phyloP scores from a whole-genome alignment of 35 echinoderm and acorn worm species.

The Nesometra sesokonis region DNA sequence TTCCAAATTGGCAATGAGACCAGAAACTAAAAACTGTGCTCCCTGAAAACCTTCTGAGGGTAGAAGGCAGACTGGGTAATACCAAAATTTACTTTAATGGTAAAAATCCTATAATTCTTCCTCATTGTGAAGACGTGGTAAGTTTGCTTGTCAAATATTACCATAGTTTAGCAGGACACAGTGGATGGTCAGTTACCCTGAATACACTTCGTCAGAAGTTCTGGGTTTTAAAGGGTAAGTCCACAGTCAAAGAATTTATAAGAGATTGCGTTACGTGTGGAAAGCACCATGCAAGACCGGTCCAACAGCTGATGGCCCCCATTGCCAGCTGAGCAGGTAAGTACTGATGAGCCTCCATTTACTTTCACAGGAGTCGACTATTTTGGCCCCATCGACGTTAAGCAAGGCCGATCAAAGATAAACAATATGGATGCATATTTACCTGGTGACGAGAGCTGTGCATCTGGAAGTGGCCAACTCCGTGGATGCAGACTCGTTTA shows the following conservation, averaged over 20 bases:
- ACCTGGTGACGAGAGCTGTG: not conserved
- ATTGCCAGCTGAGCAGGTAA: not conserved
- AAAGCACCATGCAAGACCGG: not conserved
- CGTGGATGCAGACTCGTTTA: not conserved
- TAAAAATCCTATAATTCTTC: not conserved
- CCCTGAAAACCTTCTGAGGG: not conserved
- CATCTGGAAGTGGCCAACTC: constrained; percentile 4
- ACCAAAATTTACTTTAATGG: not conserved
- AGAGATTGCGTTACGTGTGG: constrained; percentile 10
- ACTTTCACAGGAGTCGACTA: not conserved
- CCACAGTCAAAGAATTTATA: constrained; percentile 7
- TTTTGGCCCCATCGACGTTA: constrained; percentile 1
- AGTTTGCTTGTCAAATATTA: constrained; percentile 5
- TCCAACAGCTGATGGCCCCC: constrained; percentile 6
- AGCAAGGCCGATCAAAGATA: not conserved
- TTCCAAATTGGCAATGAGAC: not conserved
- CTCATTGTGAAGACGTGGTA: not conserved
- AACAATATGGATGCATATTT: not conserved
- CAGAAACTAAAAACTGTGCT: not conserved
- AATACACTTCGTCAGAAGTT: constrained; percentile 12
- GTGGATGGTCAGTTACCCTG: constrained; percentile 9
- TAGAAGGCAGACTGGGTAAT: not conserved
- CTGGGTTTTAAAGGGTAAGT: constrained; percentile 28
- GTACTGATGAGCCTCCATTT: constrained; percentile 17
- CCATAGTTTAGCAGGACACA: constrained; percentile 13